Percentiles rank a stretch among this genome's conserved stretches.
Evolutionary conservation across 2,888 invertebrate genomes (phyloP).

Genomic region (Nemotelus pantherinus): DNA sequence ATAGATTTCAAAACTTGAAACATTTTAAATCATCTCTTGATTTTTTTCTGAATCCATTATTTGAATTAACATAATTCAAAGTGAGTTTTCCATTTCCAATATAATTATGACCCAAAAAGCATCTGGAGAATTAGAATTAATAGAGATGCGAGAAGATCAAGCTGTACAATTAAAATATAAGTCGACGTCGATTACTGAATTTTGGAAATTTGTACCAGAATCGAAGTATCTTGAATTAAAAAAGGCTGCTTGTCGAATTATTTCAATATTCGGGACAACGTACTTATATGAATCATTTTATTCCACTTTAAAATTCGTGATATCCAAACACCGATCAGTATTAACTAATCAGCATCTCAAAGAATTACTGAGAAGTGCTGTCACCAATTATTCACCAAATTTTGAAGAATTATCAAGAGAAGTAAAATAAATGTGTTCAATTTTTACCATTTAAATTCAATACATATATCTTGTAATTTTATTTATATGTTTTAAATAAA

Average conservation of each 20-base stretch:
- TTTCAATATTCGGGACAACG: no score
- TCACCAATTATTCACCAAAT: slow-evolving; percentile 28
- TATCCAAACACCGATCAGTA: slow-evolving; percentile 12
- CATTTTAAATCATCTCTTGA: slow-evolving; percentile 37
- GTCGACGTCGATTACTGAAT: slow-evolving; percentile 46
- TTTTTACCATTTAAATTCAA: slow-evolving; percentile 35
- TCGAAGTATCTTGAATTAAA: slow-evolving; percentile 52
- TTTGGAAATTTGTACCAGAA: slow-evolving; percentile 52
- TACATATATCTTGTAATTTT: no score
- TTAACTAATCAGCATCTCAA: slow-evolving; percentile 27
- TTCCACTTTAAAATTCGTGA: slow-evolving; percentile 36
- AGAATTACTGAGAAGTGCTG: slow-evolving; percentile 35
- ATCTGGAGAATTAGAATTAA: slow-evolving; percentile 53
- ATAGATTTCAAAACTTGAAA: slow-evolving; percentile 31
- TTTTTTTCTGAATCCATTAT: slow-evolving; percentile 20
- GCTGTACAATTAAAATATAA: slow-evolving; percentile 50
- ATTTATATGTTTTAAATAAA: slow-evolving; percentile 37
- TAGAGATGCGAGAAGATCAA: slow-evolving; percentile 52
- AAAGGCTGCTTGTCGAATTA: slow-evolving; percentile 51
- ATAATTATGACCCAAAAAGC: slow-evolving; percentile 52
- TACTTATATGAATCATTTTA: slow-evolving; percentile 37
- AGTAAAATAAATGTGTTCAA: slow-evolving; percentile 32
- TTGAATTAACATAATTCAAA: slow-evolving; percentile 35
- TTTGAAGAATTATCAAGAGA: slow-evolving; percentile 34
- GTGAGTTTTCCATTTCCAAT: no score